Base-by-base conservation (phyloP, 2,797 vertebrate genomes). In the Enteromius anoplus region DNA sequence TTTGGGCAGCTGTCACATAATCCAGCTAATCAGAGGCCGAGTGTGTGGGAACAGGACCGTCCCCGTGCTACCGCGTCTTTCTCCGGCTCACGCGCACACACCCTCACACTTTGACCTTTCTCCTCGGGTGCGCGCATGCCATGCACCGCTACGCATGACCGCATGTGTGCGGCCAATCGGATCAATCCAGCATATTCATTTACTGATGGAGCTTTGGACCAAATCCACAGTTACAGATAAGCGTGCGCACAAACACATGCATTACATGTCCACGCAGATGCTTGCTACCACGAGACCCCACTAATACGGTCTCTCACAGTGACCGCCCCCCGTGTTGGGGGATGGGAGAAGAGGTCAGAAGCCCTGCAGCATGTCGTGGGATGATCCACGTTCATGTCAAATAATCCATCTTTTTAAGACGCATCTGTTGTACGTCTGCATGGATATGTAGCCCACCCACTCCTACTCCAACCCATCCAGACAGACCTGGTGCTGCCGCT, bases 1-100 rank as follows among this genome's bases (percentile, higher is more conserved):
- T 94, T 95, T 93, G 92, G 93, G 94, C 95, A 95, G 95, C 94
- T 95, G 95, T 95, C 94, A 94, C 92, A 94, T 95, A 96, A 96
- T 95, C 95, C 94, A 93, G 92, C 94, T 95, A 96, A 96, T 95
- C 94, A 93, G 92, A 91, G 92, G 91, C 91, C 72, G 88, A 91
- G 86, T 93, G 92, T 93, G 93, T 95, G 93, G 93, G 94, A 95
- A 94, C 87, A 85, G 75, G 82, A 88, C 75, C 4, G 58, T 81
- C 82, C 78, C 62, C 40, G 21, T 65, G 68, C 76, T 73, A 72
- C 80, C 26, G 71, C 51, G 86, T 51, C 4, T 87, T 85, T 90
- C 87, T 90, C 91, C 88, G 17, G 23, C 47, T 37, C 62, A 66
- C 51, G 26, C 71, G 3, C 53, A 78, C 34, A 75, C 26, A 60